Evolutionary conservation across 2,113 vertebrate genomes (phyloP).

Genomic region (Rhinolophus sinicus): DNA sequence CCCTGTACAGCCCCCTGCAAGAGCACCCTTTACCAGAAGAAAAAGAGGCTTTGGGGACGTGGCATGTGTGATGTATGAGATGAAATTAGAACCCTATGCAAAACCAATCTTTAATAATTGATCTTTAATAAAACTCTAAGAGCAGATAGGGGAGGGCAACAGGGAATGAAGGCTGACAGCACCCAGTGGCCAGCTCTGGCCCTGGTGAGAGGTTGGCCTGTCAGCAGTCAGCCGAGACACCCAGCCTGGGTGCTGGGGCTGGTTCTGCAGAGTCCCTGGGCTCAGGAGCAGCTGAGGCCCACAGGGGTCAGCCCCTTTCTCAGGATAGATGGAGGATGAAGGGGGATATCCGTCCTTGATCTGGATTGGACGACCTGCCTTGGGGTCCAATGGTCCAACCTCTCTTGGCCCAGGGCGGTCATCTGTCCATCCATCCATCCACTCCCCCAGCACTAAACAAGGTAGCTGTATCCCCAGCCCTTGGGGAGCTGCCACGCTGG

Average conservation of each 20-base stretch:
- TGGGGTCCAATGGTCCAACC: not conserved
- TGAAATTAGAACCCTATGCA: not conserved
- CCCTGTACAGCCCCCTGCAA: not conserved
- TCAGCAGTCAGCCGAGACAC: not conserved
- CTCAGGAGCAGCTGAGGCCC: not conserved
- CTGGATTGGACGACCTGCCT: not conserved
- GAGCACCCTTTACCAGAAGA: not conserved
- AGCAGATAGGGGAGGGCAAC: not conserved
- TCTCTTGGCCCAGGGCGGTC: not conserved
- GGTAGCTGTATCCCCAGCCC: not conserved
- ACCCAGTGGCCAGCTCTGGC: not conserved
- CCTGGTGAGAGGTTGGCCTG: not conserved
- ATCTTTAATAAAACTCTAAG: conserved; percentile 31
- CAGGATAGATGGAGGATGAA: not conserved
- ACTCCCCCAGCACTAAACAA: not conserved
- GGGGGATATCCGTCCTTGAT: not conserved
- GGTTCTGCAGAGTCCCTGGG: not conserved
- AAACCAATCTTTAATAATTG: conserved; percentile 40
- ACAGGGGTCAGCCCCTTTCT: not conserved
- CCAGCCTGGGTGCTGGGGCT: not conserved
- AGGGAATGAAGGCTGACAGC: not conserved
- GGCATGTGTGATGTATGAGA: conserved; percentile 20
- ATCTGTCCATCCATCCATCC: not conserved
- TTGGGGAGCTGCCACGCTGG: not conserved
- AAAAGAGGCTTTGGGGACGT: not conserved